Conservation (phyloP, 2,797 vertebrate genomes). For the Pantherophis vulpinus region DNA sequence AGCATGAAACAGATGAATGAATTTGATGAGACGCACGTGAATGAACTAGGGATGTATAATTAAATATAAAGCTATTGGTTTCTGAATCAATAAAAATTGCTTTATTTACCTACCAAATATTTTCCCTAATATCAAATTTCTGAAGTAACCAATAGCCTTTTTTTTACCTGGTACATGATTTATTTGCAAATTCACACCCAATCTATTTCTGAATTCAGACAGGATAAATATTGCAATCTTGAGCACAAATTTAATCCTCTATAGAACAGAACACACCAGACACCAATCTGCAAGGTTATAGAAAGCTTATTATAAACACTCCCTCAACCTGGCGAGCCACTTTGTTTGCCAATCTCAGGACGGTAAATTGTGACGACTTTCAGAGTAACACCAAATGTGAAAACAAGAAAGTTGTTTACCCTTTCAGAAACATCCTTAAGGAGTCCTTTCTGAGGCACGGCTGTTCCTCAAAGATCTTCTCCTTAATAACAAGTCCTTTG, state of each 20-base stretch:
- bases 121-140: background rate
- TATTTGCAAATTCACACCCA: background rate
- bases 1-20: background rate
- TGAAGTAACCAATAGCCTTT: background rate
- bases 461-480: conserved; percentile 95
- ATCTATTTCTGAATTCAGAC: background rate
- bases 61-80: background rate
- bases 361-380: background rate
- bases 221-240: background rate
- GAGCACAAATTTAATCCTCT: background rate
- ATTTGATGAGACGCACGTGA: background rate
- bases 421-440: conserved; percentile 91
- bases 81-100: background rate
- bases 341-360: background rate
- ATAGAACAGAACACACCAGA: background rate
- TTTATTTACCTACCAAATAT: background rate
- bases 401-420: conserved; percentile 66
- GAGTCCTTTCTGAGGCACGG: conserved; percentile 91
- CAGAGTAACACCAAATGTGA: background rate
- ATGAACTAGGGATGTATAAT: background rate
- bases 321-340: background rate
- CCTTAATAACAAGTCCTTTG: conserved; percentile 93
- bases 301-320: background rate
- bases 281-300: background rate
- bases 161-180: background rate